Base-by-base conservation (phyloP, 2,888 invertebrate species). In the Pterostichus madidus region DNA sequence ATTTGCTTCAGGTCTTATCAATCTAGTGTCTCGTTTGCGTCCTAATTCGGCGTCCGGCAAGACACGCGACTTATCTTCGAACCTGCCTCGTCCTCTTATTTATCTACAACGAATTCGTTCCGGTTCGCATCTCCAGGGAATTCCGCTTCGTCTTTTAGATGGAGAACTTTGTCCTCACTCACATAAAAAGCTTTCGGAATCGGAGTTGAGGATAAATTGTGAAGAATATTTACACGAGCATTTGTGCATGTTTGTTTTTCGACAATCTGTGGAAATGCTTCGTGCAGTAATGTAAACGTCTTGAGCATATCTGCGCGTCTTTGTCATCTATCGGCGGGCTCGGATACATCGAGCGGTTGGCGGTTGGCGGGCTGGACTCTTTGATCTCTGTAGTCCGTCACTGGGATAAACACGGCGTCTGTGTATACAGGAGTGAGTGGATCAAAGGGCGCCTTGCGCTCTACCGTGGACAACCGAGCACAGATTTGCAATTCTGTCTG, bases 211-310 rank as follows among this genome's bases (percentile, higher is more conserved):
- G 82, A 84, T 84, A 84, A 84, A 83, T 80, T 85, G 84, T 84
- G 80, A 84, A 71, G 71, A 84, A 84, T 86, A 84, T 86, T 85
- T 86, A 84, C 85, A 77, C 84, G 83, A 76, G 77, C 85, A 85
- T 85, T 85, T 85, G 80, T 84, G 85, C 59, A 44, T 89, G 87
- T 89, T 89, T 89, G 88, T 88, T 88, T 88, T 89, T 86, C 85
- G 85, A 86, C 88, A 88, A 88, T 88, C 87, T 86, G 86, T 85
- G 84, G 87, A 77, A 88, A 87, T 85, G 87, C 85, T 86, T 86
- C 86, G 86, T 86, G 86, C 84, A 86, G 87, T 87, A 88, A 88
- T 87, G 88, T 87, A 88, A 88, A 89, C 88, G 87, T 85, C 80
- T 80, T 71, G 71, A 73, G 32, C 80, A 53, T 61, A 78, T 78